Evolutionary conservation across 2,797 vertebrate species (phyloP).

Genomic region (Lates japonicus): DNA sequence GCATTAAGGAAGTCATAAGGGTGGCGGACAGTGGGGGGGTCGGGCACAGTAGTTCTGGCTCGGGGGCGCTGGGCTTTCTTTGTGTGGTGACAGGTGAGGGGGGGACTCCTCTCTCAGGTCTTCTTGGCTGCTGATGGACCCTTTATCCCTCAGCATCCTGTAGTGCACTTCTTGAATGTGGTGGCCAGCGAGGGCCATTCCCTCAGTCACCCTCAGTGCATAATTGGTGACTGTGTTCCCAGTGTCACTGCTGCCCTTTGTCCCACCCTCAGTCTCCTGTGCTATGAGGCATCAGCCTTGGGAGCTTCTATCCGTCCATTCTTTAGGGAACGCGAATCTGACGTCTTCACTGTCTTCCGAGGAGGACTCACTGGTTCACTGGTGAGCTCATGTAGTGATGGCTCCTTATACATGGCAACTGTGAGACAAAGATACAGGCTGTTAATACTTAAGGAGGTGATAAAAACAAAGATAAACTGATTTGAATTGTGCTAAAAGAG

Average conservation of each 20-base stretch:
- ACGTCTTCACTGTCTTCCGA: slow-evolving; percentile 86
- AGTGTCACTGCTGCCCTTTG: slow-evolving; percentile 73
- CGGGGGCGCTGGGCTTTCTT: slow-evolving; percentile 43
- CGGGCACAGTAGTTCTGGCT: slow-evolving; percentile 32
- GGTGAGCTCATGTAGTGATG: slow-evolving; percentile 93
- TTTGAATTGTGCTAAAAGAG: background rate
- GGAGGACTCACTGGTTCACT: slow-evolving; percentile 86
- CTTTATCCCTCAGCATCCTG: slow-evolving; percentile 61
- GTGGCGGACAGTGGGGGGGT: slow-evolving; percentile 17
- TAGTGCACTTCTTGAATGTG: slow-evolving; percentile 63
- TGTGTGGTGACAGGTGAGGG: slow-evolving; percentile 59
- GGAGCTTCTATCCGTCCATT: slow-evolving; percentile 84
- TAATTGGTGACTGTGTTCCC: slow-evolving; percentile 68
- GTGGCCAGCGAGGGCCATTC: slow-evolving; percentile 55
- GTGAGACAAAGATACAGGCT: slow-evolving; percentile 59
- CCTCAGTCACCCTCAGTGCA: slow-evolving; percentile 69
- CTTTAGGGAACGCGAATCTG: slow-evolving; percentile 81
- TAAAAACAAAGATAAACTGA: background rate
- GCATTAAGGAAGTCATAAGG: slow-evolving; percentile 38
- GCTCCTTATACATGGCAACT: slow-evolving; percentile 99
- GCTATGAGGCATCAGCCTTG: slow-evolving; percentile 86
- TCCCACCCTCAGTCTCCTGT: slow-evolving; percentile 83
- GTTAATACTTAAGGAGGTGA: slow-evolving; percentile 12
- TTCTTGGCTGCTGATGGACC: slow-evolving; percentile 66
- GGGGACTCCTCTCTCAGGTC: slow-evolving; percentile 61